phyloP scores from a whole-genome alignment of 2,888 invertebrate species.

The Cantharis lateralis region DNA sequence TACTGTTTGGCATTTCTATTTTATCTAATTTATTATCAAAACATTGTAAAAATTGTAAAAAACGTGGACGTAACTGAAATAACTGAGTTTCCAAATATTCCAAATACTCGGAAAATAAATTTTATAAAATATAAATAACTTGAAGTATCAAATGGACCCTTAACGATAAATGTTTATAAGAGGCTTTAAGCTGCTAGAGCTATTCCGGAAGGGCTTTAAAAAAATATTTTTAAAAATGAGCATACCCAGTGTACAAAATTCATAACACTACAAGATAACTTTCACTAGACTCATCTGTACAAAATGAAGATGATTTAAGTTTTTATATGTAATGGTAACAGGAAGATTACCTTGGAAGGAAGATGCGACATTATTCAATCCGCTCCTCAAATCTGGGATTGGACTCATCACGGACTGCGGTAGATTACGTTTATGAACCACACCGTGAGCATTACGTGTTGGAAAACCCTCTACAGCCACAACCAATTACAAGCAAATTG shows the following conservation, averaged over 20 bases:
- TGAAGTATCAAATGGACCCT: not conserved
- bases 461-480: conserved; percentile 60
- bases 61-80: too few relatives aligned
- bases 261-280: not conserved
- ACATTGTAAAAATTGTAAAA: too few relatives aligned
- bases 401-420: conserved; percentile 81
- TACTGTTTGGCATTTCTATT: too few relatives aligned
- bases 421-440: conserved; percentile 82
- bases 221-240: not conserved
- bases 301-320: not conserved
- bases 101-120: too few relatives aligned
- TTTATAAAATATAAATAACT: not conserved
- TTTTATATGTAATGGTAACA: not conserved
- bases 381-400: conserved; percentile 86
- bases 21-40: too few relatives aligned
- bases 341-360: conserved; percentile 58
- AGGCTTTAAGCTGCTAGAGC: not conserved
- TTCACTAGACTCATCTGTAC: not conserved
- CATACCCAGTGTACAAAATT: not conserved
- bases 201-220: not conserved
- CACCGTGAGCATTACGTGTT: conserved; percentile 81
- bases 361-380: conserved; percentile 60
- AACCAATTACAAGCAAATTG: conserved; percentile 33
- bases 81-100: too few relatives aligned
- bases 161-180: not conserved